Base-by-base conservation (phyloP, 2,113 vertebrate genomes). In the Trematomus loennbergii region DNA sequence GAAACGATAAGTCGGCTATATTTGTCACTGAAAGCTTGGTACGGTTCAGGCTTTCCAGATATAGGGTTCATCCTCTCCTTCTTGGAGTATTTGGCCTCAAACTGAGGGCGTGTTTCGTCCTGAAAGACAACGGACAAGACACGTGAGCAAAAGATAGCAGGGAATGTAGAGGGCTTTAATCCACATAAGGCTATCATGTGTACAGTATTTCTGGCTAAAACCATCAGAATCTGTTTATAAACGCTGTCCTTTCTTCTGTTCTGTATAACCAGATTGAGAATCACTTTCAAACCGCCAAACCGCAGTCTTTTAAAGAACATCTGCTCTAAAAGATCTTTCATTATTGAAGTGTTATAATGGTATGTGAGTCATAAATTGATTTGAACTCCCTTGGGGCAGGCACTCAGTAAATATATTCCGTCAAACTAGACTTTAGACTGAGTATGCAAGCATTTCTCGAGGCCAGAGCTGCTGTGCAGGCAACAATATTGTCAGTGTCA, bases 71-170 rank as follows among this genome's bases (percentile, higher is more conserved):
- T 96, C 84, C 97, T 94, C 60, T 97, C 97, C 81, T 97, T 97
- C 93, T 97, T 97, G 80, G 97, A 98, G 91, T 98, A 99, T 92
- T 98, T 99, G 82, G 97, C 95, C 95, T 98, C 98, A 92, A 98
- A 99, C 92, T 99, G 97, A 0, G 98, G 98, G 5, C 97, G 96
- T 71, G 98, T 96, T 95, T 99, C 97, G 86, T 99, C 97, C 96
- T 99, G 83, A 68, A 82, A 79, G 57, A 75, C 6, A 74, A 62
- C 46, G 48, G 54, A 43, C 25, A 77, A 20, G 13, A 68, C 11
- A 22, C 3, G 1, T 69, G 10, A 85, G 52, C 17, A 61, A 45
- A 68, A 52, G 22, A 1, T 15, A 18, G 5, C 20, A 10, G 7
- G n/a, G 9, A 54, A 33, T n/a, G 22, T 6, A 16, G 46, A 25